Percentiles rank a stretch among this genome's conserved stretches.
phyloP scores from a whole-genome alignment of 2,113 vertebrate genomes.

The Grantiella picta region DNA sequence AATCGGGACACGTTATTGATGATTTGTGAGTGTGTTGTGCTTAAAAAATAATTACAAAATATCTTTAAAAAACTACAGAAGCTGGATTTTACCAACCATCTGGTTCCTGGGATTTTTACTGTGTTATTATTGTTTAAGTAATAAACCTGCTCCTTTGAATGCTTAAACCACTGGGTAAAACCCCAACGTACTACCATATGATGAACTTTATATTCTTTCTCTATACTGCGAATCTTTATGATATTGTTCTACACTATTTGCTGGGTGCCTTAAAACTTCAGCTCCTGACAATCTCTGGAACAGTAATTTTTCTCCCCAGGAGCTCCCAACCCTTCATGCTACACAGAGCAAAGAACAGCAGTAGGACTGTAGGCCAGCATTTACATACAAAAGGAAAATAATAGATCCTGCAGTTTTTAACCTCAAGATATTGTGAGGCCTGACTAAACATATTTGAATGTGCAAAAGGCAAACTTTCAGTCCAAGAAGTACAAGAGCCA shows the following conservation, averaged over 20 bases:
- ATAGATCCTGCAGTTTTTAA: not conserved
- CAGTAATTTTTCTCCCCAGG: not conserved
- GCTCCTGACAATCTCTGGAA: not conserved
- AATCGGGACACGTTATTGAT: not conserved
- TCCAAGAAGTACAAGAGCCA: not conserved
- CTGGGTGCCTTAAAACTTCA: not conserved
- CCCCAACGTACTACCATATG: too few relatives aligned
- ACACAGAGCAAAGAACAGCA: not conserved
- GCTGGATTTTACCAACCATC: not conserved
- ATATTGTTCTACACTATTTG: not conserved
- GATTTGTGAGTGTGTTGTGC: rapidly evolving
- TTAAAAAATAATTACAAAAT: not conserved
- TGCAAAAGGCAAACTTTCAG: not conserved
- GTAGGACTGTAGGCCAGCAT: not conserved
- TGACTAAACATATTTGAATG: not conserved
- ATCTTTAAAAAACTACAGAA: not conserved
- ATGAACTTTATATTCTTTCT: not conserved
- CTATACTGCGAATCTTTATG: not conserved
- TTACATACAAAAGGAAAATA: not conserved
- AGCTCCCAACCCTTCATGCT: not conserved
- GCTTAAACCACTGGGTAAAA: not conserved
- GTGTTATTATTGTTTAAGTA: not conserved
- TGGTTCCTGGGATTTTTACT: not conserved
- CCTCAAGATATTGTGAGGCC: not conserved
- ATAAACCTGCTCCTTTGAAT: not conserved